A percentile compares a stretch with the other conserved stretches of the same genome.
These are phyloP conservation scores for Rambutsinella grinnellia DNA, from an alignment of 2,888 invertebrate genomes.

Conservation along the genomic window DNA sequence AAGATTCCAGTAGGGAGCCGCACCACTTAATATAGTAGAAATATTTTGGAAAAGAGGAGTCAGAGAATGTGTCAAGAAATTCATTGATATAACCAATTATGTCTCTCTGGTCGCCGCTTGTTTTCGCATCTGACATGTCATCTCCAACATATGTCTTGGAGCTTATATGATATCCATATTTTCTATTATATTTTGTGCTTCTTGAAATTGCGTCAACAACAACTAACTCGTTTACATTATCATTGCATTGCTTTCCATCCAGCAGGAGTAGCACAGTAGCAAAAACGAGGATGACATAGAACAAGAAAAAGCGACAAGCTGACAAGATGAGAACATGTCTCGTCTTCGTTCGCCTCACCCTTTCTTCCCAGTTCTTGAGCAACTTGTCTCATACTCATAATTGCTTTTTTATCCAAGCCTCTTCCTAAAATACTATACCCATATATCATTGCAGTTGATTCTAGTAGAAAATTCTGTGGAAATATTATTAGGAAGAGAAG, in stretches of 20 bases:
- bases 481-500: background rate
- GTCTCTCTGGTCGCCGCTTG: too few relatives aligned
- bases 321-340: constrained; percentile 35
- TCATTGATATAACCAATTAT: too few relatives aligned
- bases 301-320: constrained; percentile 36
- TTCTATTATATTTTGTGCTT: too few relatives aligned
- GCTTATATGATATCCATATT: too few relatives aligned
- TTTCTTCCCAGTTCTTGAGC: constrained; percentile 6
- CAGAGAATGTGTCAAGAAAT: too few relatives aligned
- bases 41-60: too few relatives aligned
- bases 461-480: constrained; percentile 1
- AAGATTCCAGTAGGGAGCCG: too few relatives aligned
- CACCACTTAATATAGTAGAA: background rate
- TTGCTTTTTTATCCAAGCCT: constrained; percentile 33
- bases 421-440: background rate
- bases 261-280: constrained; percentile 40
- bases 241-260: background rate
- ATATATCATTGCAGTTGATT: background rate
- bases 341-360: constrained; percentile 33
- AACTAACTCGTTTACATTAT: background rate
- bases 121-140: too few relatives aligned
- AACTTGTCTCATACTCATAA: constrained; percentile 40
- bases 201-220: background rate
- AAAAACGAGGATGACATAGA: constrained; percentile 24
- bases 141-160: too few relatives aligned